Conservation (phyloP, 2,113 vertebrate genomes). For the Sula dactylatra region DNA sequence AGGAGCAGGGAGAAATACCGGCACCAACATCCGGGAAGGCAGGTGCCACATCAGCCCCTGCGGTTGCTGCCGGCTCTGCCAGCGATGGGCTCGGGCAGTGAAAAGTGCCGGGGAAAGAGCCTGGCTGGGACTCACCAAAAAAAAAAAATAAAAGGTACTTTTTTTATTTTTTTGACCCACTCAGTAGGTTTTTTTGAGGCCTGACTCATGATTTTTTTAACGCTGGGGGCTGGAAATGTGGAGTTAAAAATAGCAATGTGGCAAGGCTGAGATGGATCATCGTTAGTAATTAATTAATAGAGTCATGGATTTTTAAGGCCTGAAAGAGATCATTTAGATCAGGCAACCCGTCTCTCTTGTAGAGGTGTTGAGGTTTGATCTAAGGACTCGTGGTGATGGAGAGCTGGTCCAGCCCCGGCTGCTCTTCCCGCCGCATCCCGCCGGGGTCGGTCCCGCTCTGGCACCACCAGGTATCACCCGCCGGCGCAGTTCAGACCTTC, state of each 20-base stretch:
- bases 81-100: rapidly evolving
- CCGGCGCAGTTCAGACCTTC: not conserved
- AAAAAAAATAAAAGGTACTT: not conserved
- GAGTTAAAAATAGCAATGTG: conserved; percentile 36
- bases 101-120: not conserved
- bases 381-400: not conserved
- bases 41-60: not conserved
- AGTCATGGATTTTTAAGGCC: conserved; percentile 1
- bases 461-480: not conserved
- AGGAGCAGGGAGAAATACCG: not conserved
- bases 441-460: not conserved
- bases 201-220: conserved; percentile 20
- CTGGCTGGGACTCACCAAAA: not conserved
- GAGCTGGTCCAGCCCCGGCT: not conserved
- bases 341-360: rapidly evolving
- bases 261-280: not conserved
- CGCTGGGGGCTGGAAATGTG: not conserved
- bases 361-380: not conserved
- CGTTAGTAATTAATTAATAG: conserved; percentile 28
- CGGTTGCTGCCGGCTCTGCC: not conserved
- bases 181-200: not conserved
- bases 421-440: not conserved
- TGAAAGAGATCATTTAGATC: not conserved
- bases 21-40: not conserved
- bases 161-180: not conserved